These are phyloP conservation scores for Mastomys natalensis DNA, from an alignment of 2,113 vertebrate genomes.

Conservation along the genomic window DNA sequence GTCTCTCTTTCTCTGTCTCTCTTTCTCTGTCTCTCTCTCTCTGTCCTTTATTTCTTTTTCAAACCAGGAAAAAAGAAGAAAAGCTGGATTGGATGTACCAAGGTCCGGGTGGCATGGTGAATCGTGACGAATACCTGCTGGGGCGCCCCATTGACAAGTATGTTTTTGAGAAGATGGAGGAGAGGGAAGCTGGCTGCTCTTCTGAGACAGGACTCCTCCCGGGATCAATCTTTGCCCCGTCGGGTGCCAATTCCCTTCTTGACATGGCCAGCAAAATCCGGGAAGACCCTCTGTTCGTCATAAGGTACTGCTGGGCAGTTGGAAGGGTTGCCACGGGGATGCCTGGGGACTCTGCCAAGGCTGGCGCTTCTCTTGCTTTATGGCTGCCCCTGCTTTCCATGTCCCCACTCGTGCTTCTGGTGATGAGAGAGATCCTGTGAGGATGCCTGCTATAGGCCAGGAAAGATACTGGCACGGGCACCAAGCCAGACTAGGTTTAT, in stretches of 20 bases:
- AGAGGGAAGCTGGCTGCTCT: conserved; percentile 92
- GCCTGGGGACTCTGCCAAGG: background rate
- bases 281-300: conserved; percentile 96
- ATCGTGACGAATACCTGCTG: conserved; percentile 96
- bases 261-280: conserved; percentile 98
- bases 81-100: conserved; percentile 99
- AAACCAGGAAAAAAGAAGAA: conserved; percentile 94
- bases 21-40: background rate
- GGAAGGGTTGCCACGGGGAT: background rate
- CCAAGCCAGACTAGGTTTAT: background rate
- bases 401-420: background rate
- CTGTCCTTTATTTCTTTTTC: background rate
- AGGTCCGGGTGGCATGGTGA: conserved; percentile 94
- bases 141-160: conserved; percentile 97
- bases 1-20: background rate
- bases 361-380: background rate
- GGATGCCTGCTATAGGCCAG: background rate
- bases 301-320: conserved; percentile 87
- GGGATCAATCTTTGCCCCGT: conserved; percentile 93
- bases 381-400: background rate
- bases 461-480: background rate
- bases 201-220: conserved; percentile 94
- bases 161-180: conserved; percentile 93
- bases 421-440: background rate
- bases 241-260: conserved; percentile 89